phyloP scores from a whole-genome alignment of 2,113 vertebrate genomes.

The Ictalurus furcatus region DNA sequence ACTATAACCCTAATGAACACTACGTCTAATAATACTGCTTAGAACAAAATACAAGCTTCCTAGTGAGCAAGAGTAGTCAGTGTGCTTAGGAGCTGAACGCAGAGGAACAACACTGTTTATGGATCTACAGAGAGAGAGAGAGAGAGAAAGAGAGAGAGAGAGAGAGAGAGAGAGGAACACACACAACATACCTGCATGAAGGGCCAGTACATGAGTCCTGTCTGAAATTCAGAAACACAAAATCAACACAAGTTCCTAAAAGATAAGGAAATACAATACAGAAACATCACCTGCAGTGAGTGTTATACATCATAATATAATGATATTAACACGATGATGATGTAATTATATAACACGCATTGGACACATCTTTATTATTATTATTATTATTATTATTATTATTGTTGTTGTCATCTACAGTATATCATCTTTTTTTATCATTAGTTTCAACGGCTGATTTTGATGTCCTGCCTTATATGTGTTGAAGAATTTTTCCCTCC shows the following conservation, averaged over 20 bases:
- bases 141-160: background rate
- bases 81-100: background rate
- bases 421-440: background rate
- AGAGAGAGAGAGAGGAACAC: slow-evolving; percentile 4
- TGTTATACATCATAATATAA: background rate
- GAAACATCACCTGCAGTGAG: no score
- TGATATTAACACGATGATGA: no score
- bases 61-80: background rate
- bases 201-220: slow-evolving; percentile 92
- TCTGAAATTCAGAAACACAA: slow-evolving; percentile 72
- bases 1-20: background rate
- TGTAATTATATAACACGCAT: background rate
- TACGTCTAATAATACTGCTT: background rate
- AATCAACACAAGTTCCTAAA: background rate
- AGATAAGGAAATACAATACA: background rate
- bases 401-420: background rate
- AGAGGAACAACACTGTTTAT: background rate
- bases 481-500: slow-evolving; percentile 91
- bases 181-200: slow-evolving; percentile 84
- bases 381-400: no score
- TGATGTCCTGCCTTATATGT: slow-evolving; percentile 83
- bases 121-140: background rate
- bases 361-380: background rate
- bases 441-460: background rate
- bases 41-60: background rate